These are phyloP conservation scores for Phoeniculus purpureus DNA, from an alignment of 2,797 vertebrate species.

Conservation along the genomic window DNA sequence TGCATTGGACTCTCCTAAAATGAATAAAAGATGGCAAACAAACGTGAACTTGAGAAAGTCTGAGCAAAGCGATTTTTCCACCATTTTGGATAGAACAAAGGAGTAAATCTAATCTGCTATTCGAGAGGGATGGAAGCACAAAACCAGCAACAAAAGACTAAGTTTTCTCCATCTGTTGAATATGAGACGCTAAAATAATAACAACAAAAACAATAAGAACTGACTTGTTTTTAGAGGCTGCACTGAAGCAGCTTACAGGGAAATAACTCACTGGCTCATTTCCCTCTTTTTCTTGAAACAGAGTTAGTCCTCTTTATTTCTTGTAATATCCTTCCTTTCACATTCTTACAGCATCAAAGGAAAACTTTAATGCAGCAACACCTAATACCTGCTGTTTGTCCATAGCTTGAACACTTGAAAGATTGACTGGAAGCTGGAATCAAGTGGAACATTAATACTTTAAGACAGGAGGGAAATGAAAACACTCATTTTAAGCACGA, in stretches of 20 bases:
- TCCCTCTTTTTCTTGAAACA: no score
- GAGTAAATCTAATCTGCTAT: neutral
- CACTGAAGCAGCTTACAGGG: no score
- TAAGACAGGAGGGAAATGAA: neutral
- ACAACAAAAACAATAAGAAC: no score
- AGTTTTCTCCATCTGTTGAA: neutral
- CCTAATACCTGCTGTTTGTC: neutral
- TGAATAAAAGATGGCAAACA: neutral
- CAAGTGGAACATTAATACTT: neutral
- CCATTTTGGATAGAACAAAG: neutral
- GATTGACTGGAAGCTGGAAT: neutral
- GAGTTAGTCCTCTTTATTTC: no score
- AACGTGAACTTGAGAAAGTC: neutral
- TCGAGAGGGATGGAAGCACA: neutral
- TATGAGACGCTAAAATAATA: neutral
- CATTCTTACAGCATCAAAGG: neutral
- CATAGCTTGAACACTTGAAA: neutral
- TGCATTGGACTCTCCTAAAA: neutral
- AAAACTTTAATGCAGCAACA: neutral
- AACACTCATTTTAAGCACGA: neutral
- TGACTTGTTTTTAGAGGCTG: no score
- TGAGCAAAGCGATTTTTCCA: neutral
- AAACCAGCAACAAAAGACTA: neutral
- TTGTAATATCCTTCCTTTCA: no score
- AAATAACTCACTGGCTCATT: no score